A percentile compares a stretch with the other conserved stretches of the same genome.
Conservation (phyloP, 2,888 invertebrate species). For the Panopea generosa region DNA sequence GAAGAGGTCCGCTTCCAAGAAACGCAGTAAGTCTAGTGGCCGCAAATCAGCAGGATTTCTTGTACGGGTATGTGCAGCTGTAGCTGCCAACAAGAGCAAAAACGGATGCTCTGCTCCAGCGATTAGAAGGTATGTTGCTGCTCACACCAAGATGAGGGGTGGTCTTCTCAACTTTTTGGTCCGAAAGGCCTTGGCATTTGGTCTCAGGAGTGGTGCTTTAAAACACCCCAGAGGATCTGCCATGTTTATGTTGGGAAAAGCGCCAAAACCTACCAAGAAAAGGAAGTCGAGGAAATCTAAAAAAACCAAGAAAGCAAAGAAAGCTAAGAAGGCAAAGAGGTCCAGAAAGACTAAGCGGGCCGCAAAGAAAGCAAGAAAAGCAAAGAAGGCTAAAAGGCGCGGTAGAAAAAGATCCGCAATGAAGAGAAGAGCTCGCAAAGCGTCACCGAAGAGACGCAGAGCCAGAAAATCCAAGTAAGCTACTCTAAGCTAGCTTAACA, state of each 20-base stretch:
- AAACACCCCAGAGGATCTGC: conserved; percentile 24
- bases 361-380: background rate
- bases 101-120: conserved; percentile 49
- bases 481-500: conserved; percentile 40
- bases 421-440: conserved; percentile 20
- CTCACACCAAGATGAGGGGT: conserved; percentile 50
- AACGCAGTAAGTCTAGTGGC: conserved; percentile 13
- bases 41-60: conserved; percentile 12
- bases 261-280: conserved; percentile 12
- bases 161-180: conserved; percentile 46
- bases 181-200: conserved; percentile 31
- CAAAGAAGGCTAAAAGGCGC: too few relatives aligned
- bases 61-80: conserved; percentile 30
- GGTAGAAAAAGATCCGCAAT: conserved; percentile 2
- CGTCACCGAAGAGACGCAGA: conserved; percentile 42
- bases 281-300: conserved; percentile 20
- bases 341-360: background rate
- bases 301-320: conserved; percentile 17
- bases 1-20: conserved; percentile 40
- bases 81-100: conserved; percentile 37
- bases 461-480: conserved; percentile 46
- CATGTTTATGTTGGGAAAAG: conserved; percentile 17
- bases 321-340: conserved; percentile 27
- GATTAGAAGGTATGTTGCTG: conserved; percentile 55
- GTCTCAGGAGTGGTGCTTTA: conserved; percentile 27